Base-by-base conservation (phyloP, 2,113 vertebrate genomes). In the Nerophis ophidion region DNA sequence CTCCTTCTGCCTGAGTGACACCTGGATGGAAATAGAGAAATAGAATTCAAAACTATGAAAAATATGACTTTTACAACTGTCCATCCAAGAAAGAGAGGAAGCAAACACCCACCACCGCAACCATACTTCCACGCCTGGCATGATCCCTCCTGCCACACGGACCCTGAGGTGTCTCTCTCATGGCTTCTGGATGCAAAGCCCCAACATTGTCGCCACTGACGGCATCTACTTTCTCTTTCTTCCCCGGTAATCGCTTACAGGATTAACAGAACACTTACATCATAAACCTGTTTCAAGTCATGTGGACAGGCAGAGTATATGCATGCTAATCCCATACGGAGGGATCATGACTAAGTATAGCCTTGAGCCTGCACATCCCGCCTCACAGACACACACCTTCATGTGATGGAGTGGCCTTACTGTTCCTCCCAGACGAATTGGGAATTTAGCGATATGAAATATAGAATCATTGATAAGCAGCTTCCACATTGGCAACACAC, bases 1-100 rank as follows among this genome's bases (percentile, higher is more conserved):
- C 76, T 91, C 90, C 76, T 94, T 94, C 71, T 90, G 92, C 77
- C 92, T 91, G 60, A 92, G 91, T 52, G 90, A 81, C 0, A 91
- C 94, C 96, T 99, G 81, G 40, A 19, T 42, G 6, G 17, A 38
- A 42, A 42, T 5, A 55, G 14, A 38, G 40, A 5, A 16, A 42
- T 16, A 12, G 16, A 12, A 52, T 34, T 48, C 7, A 48, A 48
- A 3, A 8, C 4, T 17, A 1, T 48, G 0, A 26, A 26, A 26
- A 26, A 26, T 13, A 2, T 13, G 1, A 2, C 13, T 51, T 50
- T 50, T 26, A 16, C 14, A 26, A 26, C 9, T 8, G 38, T 40
- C 8, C 38, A 40, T 44, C 40, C 40, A 26, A 26, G 3, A 26
- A 26, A 4, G 26, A 26, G 26, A 26, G 4, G 9, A 53, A 36